Conservation (phyloP, 2,797 vertebrate species). For the Hydrocynus forskahlii region DNA sequence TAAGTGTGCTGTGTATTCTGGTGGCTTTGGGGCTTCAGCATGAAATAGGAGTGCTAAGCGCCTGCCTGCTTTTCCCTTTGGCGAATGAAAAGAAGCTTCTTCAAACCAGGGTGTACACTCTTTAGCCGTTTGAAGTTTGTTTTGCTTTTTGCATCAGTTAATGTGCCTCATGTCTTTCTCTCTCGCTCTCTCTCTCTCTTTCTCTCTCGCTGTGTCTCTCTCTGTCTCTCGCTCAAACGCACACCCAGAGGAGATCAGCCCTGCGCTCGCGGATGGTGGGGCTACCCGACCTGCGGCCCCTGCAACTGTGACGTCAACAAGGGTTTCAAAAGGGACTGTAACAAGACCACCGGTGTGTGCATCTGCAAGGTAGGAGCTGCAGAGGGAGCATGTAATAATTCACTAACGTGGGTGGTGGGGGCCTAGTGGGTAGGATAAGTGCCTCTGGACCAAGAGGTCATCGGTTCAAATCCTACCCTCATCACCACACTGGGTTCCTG, state of each 20-base stretch:
- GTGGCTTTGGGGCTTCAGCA: conserved; percentile 3
- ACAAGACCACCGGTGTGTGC: conserved; percentile 87
- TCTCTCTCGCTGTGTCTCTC: background rate
- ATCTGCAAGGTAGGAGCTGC: conserved; percentile 82
- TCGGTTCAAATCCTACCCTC: too few species aligned
- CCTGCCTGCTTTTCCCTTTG: conserved; percentile 5
- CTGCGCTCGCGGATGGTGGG: conserved; percentile 90
- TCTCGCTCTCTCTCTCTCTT: background rate
- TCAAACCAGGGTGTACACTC: background rate
- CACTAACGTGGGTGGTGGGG: too few species aligned
- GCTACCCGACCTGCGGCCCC: conserved; percentile 85
- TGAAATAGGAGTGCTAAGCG: conserved; percentile 15
- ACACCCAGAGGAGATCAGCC: conserved; percentile 79
- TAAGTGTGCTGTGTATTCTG: conserved; percentile 16
- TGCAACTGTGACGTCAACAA: conserved; percentile 84
- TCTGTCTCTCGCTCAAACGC: background rate
- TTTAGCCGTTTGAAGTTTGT: conserved; percentile 19
- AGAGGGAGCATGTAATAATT: too few species aligned
- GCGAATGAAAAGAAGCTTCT: conserved; percentile 18
- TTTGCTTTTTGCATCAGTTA: background rate
- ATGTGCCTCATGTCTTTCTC: background rate
- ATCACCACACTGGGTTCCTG: too few species aligned
- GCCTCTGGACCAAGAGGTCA: too few species aligned
- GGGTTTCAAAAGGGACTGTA: conserved; percentile 89
- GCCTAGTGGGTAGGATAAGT: too few species aligned